phyloP scores from a whole-genome alignment of 2,797 vertebrate species.

The Ctenochaetus hawaiiensis region DNA sequence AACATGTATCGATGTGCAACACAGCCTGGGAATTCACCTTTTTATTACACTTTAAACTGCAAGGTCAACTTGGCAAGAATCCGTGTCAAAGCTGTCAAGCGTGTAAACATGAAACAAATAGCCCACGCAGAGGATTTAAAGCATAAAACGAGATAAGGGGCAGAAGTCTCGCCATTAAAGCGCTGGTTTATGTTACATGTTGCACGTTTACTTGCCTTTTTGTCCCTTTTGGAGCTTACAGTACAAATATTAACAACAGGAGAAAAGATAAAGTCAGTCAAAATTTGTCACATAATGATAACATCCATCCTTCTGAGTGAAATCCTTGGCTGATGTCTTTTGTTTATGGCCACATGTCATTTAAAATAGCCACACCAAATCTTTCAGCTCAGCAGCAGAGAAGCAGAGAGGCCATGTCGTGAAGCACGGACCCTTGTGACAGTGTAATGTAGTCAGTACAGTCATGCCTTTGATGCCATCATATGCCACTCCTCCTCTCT shows the following conservation, averaged over 20 bases:
- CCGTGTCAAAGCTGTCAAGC: conserved; percentile 79
- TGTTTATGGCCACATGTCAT: conserved; percentile 38
- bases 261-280: conserved; percentile 21
- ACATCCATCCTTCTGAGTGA: conserved; percentile 14
- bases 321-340: not conserved
- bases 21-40: conserved; percentile 74
- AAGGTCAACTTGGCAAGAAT: conserved; percentile 79
- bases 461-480: conserved; percentile 73
- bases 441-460: conserved; percentile 54
- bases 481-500: conserved; percentile 60
- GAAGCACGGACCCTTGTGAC: conserved; percentile 42
- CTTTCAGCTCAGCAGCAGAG: conserved; percentile 15
- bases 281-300: conserved; percentile 32
- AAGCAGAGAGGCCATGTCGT: conserved; percentile 47
- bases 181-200: conserved; percentile 53
- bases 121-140: conserved; percentile 53
- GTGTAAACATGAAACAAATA: conserved; percentile 75
- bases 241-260: conserved; percentile 18
- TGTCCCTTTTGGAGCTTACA: conserved; percentile 20
- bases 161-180: conserved; percentile 34
- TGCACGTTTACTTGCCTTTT: conserved; percentile 23
- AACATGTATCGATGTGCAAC: conserved; percentile 75
- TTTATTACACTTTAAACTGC: conserved; percentile 80
- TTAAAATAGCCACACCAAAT: conserved; percentile 36
- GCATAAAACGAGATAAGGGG: conserved; percentile 68